Evolutionary conservation across 2,888 invertebrate genomes (phyloP).

Genomic region (Lamellibrachia satsuma): DNA sequence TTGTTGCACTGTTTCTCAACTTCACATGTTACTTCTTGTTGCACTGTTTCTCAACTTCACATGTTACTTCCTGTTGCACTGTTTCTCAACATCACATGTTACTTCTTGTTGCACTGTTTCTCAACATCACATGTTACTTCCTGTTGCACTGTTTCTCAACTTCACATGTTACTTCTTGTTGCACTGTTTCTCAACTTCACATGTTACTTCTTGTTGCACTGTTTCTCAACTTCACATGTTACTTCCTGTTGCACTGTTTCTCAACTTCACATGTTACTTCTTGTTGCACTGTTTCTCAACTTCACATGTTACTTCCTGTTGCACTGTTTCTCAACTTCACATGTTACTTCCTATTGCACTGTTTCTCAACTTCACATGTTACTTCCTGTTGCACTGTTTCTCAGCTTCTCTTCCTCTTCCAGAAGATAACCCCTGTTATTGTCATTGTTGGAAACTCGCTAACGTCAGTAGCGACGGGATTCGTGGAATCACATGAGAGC

Average conservation of each 20-base stretch:
- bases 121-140: neutral
- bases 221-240: neutral
- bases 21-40: neutral
- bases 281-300: neutral
- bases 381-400: neutral
- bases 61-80: neutral
- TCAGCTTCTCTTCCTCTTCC: neutral
- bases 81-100: neutral
- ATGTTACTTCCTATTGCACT: neutral
- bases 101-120: neutral
- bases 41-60: neutral
- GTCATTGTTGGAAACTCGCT: neutral
- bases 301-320: neutral
- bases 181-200: neutral
- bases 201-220: neutral
- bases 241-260: neutral
- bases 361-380: neutral
- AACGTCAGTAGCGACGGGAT: no score
- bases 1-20: neutral
- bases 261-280: neutral
- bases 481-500: no score
- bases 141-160: neutral
- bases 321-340: neutral
- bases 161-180: neutral
- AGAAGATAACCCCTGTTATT: no score